These are phyloP conservation scores for Drosophila affinis DNA, from an alignment of 2,888 invertebrate species.

Conservation along the genomic window DNA sequence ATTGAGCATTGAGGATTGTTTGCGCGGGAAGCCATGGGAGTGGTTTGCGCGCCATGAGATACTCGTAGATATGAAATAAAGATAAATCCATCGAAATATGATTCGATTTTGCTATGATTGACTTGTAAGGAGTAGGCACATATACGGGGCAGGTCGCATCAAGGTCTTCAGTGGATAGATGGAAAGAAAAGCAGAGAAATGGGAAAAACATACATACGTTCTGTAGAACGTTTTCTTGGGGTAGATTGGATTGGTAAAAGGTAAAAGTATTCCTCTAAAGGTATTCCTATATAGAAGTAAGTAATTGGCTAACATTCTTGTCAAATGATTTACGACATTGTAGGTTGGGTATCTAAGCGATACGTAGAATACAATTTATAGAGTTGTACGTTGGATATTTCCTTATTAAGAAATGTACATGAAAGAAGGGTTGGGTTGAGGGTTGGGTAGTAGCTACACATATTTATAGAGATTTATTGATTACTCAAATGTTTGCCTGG, in stretches of 20 bases:
- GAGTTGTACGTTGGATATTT: no score
- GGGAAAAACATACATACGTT: neutral
- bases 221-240: no score
- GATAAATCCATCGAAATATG: neutral
- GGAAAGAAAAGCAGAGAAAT: neutral
- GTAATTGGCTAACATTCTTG: neutral
- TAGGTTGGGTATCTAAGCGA: neutral
- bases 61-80: neutral
- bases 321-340: neutral
- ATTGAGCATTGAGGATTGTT: constrained; percentile 1
- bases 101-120: neutral
- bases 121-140: neutral
- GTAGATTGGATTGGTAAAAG: no score
- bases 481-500: neutral
- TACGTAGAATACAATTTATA: no score
- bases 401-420: neutral
- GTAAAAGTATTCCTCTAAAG: no score
- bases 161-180: neutral
- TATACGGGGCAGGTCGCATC: neutral
- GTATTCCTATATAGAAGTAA: no score
- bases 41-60: neutral
- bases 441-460: neutral
- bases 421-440: neutral
- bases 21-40: constrained; percentile 7
- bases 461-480: neutral